Percentiles rank a stretch among this genome's conserved stretches.
These are phyloP conservation scores for Blastobasis adustella DNA, from an alignment of 2,888 invertebrate genomes.

Conservation along the genomic window DNA sequence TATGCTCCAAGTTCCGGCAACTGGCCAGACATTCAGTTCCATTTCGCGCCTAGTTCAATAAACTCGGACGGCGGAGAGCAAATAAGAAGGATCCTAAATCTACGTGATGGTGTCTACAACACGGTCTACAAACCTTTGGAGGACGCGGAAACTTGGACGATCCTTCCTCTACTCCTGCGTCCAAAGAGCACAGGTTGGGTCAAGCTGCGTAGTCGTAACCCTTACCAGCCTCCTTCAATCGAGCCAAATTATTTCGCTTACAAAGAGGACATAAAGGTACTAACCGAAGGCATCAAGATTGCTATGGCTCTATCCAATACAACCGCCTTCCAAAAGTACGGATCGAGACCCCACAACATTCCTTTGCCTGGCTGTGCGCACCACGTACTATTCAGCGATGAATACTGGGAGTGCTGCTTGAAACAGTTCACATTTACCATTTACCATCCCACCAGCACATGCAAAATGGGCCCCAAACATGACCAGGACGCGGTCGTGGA, in stretches of 20 bases:
- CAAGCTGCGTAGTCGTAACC: conserved; percentile 86
- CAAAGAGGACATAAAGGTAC: conserved; percentile 83
- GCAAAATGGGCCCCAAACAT: conserved; percentile 88
- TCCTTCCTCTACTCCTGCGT: conserved; percentile 85
- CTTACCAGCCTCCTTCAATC: conserved; percentile 87
- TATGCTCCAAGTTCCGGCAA: conserved; percentile 85
- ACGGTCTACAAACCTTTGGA: conserved; percentile 89
- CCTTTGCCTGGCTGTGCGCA: conserved; percentile 89
- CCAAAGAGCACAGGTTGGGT: conserved; percentile 93
- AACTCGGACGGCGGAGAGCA: conserved; percentile 89
- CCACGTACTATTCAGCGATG: conserved; percentile 82
- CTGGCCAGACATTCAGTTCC: conserved; percentile 92
- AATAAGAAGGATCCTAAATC: conserved; percentile 82
- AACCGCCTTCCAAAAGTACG: conserved; percentile 86
- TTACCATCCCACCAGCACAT: conserved; percentile 89
- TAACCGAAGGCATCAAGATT: conserved; percentile 90
- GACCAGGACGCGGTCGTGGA: conserved; percentile 88
- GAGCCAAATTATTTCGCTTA: conserved; percentile 95
- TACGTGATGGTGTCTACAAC: conserved; percentile 87
- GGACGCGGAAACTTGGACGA: conserved; percentile 88
- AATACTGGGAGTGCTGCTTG: conserved; percentile 90
- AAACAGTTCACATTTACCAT: conserved; percentile 89
- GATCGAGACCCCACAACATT: conserved; percentile 85
- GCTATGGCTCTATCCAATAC: conserved; percentile 87
- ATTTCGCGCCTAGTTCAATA: conserved; percentile 89